Conservation (phyloP, 2,888 invertebrate genomes). For the Lycophotia porphyrea region DNA sequence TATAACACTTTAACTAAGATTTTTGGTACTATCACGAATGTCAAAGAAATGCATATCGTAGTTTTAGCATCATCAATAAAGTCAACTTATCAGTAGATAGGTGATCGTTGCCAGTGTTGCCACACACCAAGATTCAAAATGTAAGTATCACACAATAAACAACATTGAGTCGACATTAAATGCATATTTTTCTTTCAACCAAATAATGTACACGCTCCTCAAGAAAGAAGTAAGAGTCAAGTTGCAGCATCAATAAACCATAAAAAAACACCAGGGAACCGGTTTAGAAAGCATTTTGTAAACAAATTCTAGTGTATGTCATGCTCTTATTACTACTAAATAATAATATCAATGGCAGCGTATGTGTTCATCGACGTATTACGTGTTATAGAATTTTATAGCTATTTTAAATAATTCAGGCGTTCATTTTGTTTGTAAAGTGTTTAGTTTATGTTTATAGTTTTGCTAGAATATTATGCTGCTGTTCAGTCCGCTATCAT, state of each 20-base stretch:
- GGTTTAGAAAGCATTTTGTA: slow-evolving; percentile 66
- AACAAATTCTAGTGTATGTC: slow-evolving; percentile 58
- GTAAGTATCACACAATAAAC: neutral
- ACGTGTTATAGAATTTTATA: slow-evolving; percentile 32
- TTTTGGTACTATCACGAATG: neutral
- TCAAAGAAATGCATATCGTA: neutral
- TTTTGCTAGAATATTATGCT: neutral
- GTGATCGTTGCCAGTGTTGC: neutral
- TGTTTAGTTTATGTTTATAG: neutral
- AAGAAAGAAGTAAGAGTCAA: slow-evolving; percentile 53
- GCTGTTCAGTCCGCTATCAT: fast-evolving
- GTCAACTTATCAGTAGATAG: neutral
- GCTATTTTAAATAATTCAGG: slow-evolving; percentile 48
- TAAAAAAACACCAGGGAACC: slow-evolving; percentile 68
- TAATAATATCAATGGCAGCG: slow-evolving; percentile 47
- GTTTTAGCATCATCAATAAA: neutral
- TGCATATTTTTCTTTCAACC: neutral
- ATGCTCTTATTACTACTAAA: slow-evolving; percentile 51
- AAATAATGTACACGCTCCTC: slow-evolving; percentile 43
- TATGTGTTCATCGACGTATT: slow-evolving; percentile 35
- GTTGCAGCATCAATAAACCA: slow-evolving; percentile 69
- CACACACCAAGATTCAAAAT: slow-evolving; percentile 3
- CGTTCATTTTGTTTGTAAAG: slow-evolving; percentile 29
- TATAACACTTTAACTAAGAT: neutral
- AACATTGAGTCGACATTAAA: neutral